Evolutionary conservation across 2,888 invertebrate genomes (phyloP).

Genomic region (Idaea biselata): DNA sequence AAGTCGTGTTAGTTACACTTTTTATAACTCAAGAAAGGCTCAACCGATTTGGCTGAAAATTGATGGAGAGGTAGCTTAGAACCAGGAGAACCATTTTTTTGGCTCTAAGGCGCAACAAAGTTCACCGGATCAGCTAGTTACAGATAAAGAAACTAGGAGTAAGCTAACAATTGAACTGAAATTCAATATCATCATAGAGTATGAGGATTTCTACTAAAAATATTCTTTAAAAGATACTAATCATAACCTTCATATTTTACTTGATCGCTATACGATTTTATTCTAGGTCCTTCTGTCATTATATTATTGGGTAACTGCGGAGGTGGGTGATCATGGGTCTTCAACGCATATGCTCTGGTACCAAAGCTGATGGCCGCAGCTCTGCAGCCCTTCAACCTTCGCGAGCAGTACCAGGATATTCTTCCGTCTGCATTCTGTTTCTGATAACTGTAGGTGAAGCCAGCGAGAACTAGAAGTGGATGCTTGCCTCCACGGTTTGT

Average conservation of each 20-base stretch:
- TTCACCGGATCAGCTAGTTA: no score
- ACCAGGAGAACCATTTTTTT: no score
- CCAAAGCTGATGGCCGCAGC: constrained; percentile 66
- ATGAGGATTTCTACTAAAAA: no score
- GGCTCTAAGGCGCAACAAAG: no score
- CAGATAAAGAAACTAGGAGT: no score
- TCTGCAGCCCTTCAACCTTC: constrained; percentile 66
- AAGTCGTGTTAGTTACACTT: no score
- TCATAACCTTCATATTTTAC: neutral
- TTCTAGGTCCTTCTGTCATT: neutral
- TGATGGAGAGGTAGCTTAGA: no score
- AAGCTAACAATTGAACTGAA: no score
- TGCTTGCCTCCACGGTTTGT: constrained; percentile 70
- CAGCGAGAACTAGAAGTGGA: constrained; percentile 59
- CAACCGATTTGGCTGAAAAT: no score
- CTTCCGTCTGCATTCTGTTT: constrained; percentile 69
- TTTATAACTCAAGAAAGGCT: no score
- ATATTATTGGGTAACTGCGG: constrained; percentile 43
- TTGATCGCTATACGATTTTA: neutral
- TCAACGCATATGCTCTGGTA: constrained; percentile 44
- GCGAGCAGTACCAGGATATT: constrained; percentile 72
- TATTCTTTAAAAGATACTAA: neutral
- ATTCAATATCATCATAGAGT: no score
- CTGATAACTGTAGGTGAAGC: constrained; percentile 71
- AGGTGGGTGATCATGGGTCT: constrained; percentile 62